A percentile compares a stretch with the other conserved stretches of the same genome.
Evolutionary conservation across 2,797 vertebrate species (phyloP).

Genomic region (Limnodromus scolopaceus): DNA sequence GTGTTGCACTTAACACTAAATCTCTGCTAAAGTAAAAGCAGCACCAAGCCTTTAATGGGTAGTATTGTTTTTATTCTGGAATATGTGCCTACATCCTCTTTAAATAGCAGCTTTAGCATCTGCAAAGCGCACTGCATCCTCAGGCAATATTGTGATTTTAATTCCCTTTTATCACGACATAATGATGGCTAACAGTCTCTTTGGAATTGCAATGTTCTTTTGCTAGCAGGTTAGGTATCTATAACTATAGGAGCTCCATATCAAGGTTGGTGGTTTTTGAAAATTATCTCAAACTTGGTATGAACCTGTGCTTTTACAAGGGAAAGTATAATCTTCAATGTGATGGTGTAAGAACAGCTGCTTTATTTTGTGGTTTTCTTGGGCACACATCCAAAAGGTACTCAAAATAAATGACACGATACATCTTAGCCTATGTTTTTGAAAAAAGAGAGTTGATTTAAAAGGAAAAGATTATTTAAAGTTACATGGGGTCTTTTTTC

Average conservation of each 20-base stretch:
- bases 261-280: neutral
- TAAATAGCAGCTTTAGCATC: neutral
- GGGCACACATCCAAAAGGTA: neutral
- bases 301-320: neutral
- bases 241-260: neutral
- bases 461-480: neutral
- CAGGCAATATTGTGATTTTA: neutral
- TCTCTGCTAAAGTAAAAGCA: neutral
- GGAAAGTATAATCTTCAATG: neutral
- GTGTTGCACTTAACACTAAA: neutral
- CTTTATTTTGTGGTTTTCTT: neutral
- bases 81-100: neutral
- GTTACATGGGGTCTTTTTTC: neutral
- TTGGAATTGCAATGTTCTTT: accelerated
- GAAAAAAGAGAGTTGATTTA: neutral
- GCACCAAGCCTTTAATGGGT: neutral
- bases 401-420: neutral
- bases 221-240: neutral
- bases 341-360: neutral
- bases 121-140: neutral
- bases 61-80: neutral
- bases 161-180: neutral
- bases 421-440: neutral
- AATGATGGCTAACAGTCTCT: neutral
- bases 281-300: neutral